phyloP scores from a whole-genome alignment of 1,140 invertebrate genomes.

The Achroia grisella region DNA sequence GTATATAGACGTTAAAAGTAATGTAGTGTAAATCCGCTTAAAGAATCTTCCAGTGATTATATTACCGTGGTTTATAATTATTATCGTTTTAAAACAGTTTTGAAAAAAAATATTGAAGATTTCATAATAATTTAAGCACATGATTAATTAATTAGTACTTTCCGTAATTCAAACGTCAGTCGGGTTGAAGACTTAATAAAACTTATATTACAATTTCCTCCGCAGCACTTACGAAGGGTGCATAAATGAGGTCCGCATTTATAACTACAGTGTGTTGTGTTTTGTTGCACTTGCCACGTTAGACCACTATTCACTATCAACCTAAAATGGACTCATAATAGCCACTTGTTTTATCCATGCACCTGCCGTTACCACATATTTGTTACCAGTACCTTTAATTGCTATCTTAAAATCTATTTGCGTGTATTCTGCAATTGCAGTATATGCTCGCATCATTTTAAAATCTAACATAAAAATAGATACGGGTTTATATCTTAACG shows the following conservation, averaged over 20 bases:
- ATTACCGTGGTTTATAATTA: too few relatives aligned
- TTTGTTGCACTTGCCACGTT: constrained; percentile 46
- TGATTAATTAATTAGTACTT: too few relatives aligned
- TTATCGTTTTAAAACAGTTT: too few relatives aligned
- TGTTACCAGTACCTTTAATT: constrained; percentile 52
- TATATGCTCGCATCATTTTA: constrained; percentile 4
- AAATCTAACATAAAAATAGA: constrained; percentile 1
- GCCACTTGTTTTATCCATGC: constrained; percentile 61
- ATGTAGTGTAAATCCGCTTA: too few relatives aligned
- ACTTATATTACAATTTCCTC: constrained; percentile 16
- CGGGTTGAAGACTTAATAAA: constrained; percentile 4
- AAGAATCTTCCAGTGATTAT: too few relatives aligned
- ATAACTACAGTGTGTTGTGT: constrained; percentile 35
- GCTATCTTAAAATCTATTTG: constrained; percentile 27
- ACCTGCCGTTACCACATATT: constrained; percentile 52
- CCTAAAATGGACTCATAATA: constrained; percentile 69
- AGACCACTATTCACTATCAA: constrained; percentile 48
- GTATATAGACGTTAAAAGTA: too few relatives aligned
- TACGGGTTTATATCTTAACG: background rate
- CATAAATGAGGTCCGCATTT: constrained; percentile 50
- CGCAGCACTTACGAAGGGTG: constrained; percentile 61
- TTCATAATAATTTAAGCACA: too few relatives aligned
- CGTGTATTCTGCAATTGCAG: constrained; percentile 6
- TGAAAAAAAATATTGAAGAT: too few relatives aligned
- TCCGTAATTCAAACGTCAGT: too few relatives aligned